These are phyloP conservation scores for Numenius phaeopus DNA, from an alignment of 2,797 vertebrate genomes.

Conservation along the genomic window DNA sequence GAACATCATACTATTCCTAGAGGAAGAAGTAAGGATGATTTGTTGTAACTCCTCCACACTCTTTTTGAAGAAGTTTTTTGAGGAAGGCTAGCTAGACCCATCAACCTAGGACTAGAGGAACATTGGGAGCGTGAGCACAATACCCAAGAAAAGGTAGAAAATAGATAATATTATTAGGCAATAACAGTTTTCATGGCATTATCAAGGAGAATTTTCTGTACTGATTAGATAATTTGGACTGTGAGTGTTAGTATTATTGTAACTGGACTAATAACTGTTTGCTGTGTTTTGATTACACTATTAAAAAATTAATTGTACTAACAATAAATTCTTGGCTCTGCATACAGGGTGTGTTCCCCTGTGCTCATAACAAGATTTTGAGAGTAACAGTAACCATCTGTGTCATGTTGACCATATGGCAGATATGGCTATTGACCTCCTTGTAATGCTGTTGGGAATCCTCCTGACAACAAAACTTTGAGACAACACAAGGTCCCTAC, in stretches of 20 bases:
- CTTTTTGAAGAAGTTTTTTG: background rate
- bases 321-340: background rate
- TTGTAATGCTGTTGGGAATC: conserved; percentile 32
- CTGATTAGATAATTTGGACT: background rate
- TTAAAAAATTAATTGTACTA: background rate
- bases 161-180: background rate
- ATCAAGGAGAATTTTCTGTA: background rate
- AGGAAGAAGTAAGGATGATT: background rate
- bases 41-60: rapidly evolving
- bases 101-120: background rate
- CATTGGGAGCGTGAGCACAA: background rate
- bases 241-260: background rate
- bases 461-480: background rate
- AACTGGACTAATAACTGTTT: background rate
- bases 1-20: background rate
- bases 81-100: background rate
- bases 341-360: background rate
- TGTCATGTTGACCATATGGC: conserved; percentile 6
- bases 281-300: background rate
- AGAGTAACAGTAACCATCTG: conserved; percentile 26
- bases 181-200: background rate
- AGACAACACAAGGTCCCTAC: background rate
- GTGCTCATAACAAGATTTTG: background rate
- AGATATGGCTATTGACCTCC: conserved; percentile 30
- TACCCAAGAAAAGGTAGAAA: background rate